A percentile compares a stretch with the other conserved stretches of the same genome.
These are phyloP conservation scores for Chlamydotis undulata DNA, from an alignment of 2,113 vertebrate species.

Conservation along the genomic window DNA sequence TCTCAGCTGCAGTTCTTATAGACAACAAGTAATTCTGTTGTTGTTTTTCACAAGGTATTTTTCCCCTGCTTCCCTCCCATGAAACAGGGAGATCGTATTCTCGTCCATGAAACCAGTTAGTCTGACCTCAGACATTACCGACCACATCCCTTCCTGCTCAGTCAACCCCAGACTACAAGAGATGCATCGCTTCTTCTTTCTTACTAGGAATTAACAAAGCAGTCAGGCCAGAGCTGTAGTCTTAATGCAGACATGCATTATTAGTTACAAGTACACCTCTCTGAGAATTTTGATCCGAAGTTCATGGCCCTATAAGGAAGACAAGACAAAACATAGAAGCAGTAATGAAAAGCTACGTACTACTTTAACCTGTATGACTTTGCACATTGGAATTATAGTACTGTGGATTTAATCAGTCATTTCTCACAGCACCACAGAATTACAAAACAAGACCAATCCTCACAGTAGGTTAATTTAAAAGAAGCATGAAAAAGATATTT, in stretches of 20 bases:
- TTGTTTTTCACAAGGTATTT: background rate
- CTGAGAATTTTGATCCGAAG: background rate
- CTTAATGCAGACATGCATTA: background rate
- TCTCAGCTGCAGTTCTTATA: background rate
- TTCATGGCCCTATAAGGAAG: background rate
- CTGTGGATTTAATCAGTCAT: background rate
- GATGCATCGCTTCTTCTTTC: background rate
- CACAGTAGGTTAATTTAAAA: background rate
- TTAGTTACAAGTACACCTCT: background rate
- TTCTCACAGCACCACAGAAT: background rate
- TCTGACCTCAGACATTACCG: background rate
- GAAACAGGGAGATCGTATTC: background rate
- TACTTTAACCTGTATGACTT: background rate
- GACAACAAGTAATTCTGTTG: background rate
- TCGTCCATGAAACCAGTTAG: constrained; percentile 1
- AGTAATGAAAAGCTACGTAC: background rate
- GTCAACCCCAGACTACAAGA: background rate
- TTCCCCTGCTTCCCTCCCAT: background rate
- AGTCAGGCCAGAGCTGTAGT: background rate
- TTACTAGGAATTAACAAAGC: background rate
- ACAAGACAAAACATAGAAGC: background rate
- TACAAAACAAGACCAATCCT: background rate
- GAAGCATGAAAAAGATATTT: background rate
- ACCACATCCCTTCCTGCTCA: background rate
- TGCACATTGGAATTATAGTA: background rate